These are phyloP conservation scores for Zosterops pallidus DNA, from an alignment of 2,113 vertebrate genomes.

Conservation along the genomic window DNA sequence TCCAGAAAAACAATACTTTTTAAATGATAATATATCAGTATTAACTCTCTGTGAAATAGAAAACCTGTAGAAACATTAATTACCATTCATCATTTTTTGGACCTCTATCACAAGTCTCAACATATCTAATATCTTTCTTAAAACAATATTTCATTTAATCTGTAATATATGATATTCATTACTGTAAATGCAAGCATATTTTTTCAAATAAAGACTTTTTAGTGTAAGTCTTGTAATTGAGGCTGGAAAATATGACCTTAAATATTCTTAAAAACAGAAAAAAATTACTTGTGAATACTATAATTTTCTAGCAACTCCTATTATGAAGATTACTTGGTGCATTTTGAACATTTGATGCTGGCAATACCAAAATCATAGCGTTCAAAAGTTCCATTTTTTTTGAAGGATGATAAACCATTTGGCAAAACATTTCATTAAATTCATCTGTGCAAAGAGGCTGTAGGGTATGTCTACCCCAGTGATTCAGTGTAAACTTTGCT, in stretches of 20 bases:
- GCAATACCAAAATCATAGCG: background rate
- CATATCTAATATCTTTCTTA: background rate
- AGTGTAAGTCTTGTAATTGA: background rate
- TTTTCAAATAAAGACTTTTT: background rate
- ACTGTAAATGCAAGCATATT: background rate
- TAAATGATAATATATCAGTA: slow-evolving; percentile 11
- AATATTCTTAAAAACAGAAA: background rate
- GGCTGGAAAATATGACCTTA: background rate
- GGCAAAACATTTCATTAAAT: background rate
- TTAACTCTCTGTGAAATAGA: slow-evolving; percentile 19
- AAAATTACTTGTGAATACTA: background rate
- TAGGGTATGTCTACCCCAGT: background rate
- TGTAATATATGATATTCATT: background rate
- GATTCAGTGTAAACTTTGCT: background rate
- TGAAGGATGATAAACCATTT: background rate
- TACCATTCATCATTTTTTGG: background rate
- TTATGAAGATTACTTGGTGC: background rate
- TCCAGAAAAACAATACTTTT: background rate
- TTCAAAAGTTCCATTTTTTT: background rate
- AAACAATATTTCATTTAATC: background rate
- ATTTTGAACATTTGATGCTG: background rate
- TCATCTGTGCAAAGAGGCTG: background rate
- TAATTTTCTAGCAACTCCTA: background rate
- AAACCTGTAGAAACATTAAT: background rate
- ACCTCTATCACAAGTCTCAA: background rate